A percentile compares a stretch with the other conserved stretches of the same genome.
These are phyloP conservation scores for Phaonia tiefii DNA, from an alignment of 2,888 invertebrate species.

Conservation along the genomic window DNA sequence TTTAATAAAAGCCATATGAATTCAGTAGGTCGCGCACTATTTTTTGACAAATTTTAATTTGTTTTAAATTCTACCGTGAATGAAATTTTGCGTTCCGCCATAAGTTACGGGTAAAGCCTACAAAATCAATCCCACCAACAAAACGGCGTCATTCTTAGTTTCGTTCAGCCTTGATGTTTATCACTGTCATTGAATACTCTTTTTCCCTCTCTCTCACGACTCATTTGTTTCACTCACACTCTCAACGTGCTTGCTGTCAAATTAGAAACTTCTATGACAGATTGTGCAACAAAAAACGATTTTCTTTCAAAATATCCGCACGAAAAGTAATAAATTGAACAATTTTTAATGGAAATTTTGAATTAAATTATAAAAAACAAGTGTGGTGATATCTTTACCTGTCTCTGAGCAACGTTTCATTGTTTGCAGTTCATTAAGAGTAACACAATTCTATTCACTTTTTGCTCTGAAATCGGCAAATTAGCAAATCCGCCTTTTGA, in stretches of 20 bases:
- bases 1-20: no score
- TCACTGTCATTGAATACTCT: not conserved
- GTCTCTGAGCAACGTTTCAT: slow-evolving; percentile 59
- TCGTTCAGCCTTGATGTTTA: no score
- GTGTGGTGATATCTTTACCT: slow-evolving; percentile 43
- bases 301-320: slow-evolving; percentile 8
- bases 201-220: not conserved
- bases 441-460: no score
- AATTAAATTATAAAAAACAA: slow-evolving; percentile 42
- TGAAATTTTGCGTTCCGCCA: no score
- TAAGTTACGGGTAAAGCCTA: no score
- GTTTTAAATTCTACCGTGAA: no score
- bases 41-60: no score
- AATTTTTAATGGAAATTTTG: slow-evolving; percentile 7
- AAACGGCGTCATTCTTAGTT: no score
- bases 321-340: slow-evolving; percentile 44
- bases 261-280: slow-evolving; percentile 22
- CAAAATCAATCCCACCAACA: no score
- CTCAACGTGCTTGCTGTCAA: slow-evolving; percentile 46
- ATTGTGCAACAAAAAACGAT: slow-evolving; percentile 59
- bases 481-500: no score
- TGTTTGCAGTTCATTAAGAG: slow-evolving; percentile 41
- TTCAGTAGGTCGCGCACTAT: no score
- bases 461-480: no score
- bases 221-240: slow-evolving; percentile 1